These are phyloP conservation scores for Oophaga sylvatica DNA, from an alignment of 2,797 vertebrate species.

Conservation along the genomic window DNA sequence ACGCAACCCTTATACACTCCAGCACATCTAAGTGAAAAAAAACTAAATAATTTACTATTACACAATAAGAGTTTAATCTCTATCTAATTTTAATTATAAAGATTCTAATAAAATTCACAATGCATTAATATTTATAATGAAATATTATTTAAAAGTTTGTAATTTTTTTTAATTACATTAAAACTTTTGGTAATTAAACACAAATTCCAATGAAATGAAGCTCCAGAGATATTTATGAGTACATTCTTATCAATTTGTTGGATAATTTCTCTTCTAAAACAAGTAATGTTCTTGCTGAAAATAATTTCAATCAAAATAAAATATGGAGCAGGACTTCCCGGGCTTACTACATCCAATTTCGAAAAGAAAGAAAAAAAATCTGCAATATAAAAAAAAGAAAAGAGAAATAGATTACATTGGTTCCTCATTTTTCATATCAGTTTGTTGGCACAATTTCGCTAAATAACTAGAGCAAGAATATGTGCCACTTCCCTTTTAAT, in stretches of 20 bases:
- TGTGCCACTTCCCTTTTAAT: not conserved
- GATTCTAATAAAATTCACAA: conserved; percentile 34
- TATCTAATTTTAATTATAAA: conserved; percentile 47
- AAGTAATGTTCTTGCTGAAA: conserved; percentile 48
- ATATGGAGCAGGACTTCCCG: conserved; percentile 21
- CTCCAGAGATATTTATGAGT: conserved; percentile 52
- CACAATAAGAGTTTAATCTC: conserved; percentile 34
- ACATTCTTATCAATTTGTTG: conserved; percentile 43
- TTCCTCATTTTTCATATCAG: not conserved
- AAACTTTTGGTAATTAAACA: conserved; percentile 56
- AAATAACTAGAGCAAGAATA: conserved; percentile 1
- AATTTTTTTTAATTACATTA: conserved; percentile 55
- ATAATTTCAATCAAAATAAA: conserved; percentile 48
- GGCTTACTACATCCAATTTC: not conserved
- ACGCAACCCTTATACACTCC: not conserved
- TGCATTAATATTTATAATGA: conserved; percentile 53
- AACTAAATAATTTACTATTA: conserved; percentile 32
- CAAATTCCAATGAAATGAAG: conserved; percentile 46
- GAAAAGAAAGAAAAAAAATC: not conserved
- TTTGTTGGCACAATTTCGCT: not conserved
- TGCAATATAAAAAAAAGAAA: not conserved
- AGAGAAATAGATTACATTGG: conserved; percentile 7
- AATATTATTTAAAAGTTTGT: conserved; percentile 55
- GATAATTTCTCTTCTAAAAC: conserved; percentile 33
- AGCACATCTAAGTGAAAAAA: conserved; percentile 8